Percentiles rank a stretch among this genome's conserved stretches.
Conservation (phyloP, 2,888 invertebrate species). For the Ornithoptera priamus region DNA sequence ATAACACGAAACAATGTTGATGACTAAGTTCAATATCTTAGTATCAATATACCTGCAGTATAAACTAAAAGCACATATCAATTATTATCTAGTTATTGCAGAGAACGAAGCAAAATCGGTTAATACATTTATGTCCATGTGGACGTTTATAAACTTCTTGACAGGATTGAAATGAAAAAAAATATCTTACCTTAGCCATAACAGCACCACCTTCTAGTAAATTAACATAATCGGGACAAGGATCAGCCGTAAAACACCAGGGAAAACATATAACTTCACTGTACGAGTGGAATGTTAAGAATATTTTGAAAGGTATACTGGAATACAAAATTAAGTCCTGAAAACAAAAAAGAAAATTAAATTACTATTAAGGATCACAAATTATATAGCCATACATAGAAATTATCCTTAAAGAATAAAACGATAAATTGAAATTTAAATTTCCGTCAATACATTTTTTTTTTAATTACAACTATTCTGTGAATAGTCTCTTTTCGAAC, state of each 20-base stretch:
- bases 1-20: neutral
- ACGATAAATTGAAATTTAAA: too few relatives aligned
- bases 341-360: slow-evolving; percentile 32
- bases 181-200: slow-evolving; percentile 61
- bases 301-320: slow-evolving; percentile 67
- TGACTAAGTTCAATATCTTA: neutral
- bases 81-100: too few relatives aligned
- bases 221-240: slow-evolving; percentile 67
- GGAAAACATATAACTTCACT: slow-evolving; percentile 71
- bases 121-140: too few relatives aligned
- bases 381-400: neutral
- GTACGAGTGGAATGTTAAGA: slow-evolving; percentile 63
- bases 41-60: neutral
- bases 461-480: too few relatives aligned
- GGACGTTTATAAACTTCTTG: too few relatives aligned
- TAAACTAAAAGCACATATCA: neutral
- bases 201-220: slow-evolving; percentile 67
- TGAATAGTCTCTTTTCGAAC: too few relatives aligned
- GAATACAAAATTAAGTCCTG: slow-evolving; percentile 70
- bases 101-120: too few relatives aligned
- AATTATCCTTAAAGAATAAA: too few relatives aligned
- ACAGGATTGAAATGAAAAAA: too few relatives aligned
- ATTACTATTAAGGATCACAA: neutral
- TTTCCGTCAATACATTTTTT: too few relatives aligned
- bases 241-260: slow-evolving; percentile 65